Base-by-base conservation (phyloP, 2,113 vertebrate species). In the Sakesphorus luctuosus region DNA sequence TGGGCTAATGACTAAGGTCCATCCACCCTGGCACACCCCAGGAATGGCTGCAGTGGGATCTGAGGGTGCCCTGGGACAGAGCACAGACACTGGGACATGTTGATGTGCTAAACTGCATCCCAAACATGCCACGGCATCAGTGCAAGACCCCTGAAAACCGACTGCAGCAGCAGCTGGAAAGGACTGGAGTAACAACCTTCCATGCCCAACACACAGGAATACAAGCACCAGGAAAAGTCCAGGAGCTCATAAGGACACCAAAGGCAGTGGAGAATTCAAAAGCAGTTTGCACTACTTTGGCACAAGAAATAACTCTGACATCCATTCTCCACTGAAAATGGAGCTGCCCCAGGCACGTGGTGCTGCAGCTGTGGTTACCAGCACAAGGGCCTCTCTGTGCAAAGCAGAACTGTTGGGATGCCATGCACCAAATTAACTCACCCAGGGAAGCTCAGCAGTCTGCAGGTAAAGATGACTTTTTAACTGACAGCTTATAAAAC, bases 41-140 rank as follows among this genome's bases (percentile, higher is more conserved):
- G 31, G 49, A 58, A 50, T 3, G 44, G 47, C 47, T 5, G 11
- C 16, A 40, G 26, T 5, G 17, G 6, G 9, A 56, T 10, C 8
- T 7, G 43, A 29, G 7, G 9, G 49, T 31, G 38, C 49, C 31
- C n/a, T 43, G 35, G 9, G 36, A 13, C 35, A 58, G 23, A 61
- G 43, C 29, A 29, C 0, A 1, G 36, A 58, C 40, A 21, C 26
- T 10, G 47, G 47, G 25, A 62, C 5, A 4, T 0, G 1, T 33
- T 18, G 28, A 40, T 62, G n/a, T 28, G 31, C 29, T 29, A 49
- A 35, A 28, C 47, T 24, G 44, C 44, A 44, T 5, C 31, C 47
- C 65, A 65, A 63, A 74, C 18, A 28, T 1, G 26, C 52, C 3
- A 10, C 0, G 0, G 59, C 49, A 31, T 0, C 3, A 18, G 17